Percentiles rank a stretch among this genome's conserved stretches.
These are phyloP conservation scores for Bombylius major DNA, from an alignment of 2,888 invertebrate species.

Conservation along the genomic window DNA sequence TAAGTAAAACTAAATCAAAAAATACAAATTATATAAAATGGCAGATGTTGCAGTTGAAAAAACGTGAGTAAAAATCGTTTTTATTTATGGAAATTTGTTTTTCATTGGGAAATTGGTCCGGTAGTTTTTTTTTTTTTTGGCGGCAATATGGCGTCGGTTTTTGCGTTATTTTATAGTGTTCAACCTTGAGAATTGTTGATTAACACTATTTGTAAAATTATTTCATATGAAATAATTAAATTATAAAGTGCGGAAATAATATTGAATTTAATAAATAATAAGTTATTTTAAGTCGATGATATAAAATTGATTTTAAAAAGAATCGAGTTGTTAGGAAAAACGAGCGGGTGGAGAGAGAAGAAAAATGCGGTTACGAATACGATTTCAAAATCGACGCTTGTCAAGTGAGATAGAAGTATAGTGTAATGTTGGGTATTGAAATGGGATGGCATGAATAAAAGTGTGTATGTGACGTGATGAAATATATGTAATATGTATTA, in stretches of 20 bases:
- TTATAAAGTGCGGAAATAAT: background rate
- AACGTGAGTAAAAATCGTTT: constrained; percentile 30
- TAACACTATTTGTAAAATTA: background rate
- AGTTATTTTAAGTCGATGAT: no score
- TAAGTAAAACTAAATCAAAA: constrained; percentile 9
- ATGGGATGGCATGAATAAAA: background rate
- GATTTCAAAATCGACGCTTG: constrained; percentile 17
- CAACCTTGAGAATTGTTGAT: background rate
- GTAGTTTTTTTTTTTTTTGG: constrained; percentile 15
- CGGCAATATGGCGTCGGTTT: constrained; percentile 23
- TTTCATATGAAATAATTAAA: background rate
- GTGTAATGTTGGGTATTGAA: background rate
- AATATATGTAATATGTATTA: background rate
- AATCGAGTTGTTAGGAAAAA: background rate
- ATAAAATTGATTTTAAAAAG: no score
- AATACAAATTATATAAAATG: constrained; percentile 27
- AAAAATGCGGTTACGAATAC: constrained; percentile 17
- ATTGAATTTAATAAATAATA: no score
- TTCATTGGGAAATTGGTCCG: background rate
- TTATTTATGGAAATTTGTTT: background rate
- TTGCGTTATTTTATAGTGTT: background rate
- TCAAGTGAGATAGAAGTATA: constrained; percentile 11
- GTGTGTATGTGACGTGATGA: constrained; percentile 7
- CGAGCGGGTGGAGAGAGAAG: background rate
- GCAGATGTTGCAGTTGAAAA: constrained; percentile 37